Conservation (phyloP, 2,113 vertebrate species). For the Anoplopoma fimbria region DNA sequence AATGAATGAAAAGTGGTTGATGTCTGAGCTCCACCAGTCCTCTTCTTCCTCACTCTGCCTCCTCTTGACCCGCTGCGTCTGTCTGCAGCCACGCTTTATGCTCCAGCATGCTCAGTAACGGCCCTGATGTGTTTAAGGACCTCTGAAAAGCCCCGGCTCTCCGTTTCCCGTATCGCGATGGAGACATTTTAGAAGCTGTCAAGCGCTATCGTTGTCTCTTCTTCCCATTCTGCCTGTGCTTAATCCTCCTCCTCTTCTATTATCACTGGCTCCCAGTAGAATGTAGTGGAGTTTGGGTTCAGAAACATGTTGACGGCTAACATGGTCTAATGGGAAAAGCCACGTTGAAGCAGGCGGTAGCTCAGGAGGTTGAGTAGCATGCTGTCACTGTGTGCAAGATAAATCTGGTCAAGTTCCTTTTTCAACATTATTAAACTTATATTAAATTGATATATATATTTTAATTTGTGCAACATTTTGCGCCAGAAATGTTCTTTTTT, state of each 20-base stretch:
- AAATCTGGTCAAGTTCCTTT: neutral
- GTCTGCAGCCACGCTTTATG: neutral
- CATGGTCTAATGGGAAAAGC: neutral
- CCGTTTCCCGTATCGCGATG: neutral
- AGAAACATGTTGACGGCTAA: neutral
- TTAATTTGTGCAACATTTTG: neutral
- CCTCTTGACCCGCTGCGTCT: constrained; percentile 6
- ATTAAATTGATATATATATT: neutral
- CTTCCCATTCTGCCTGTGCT: neutral
- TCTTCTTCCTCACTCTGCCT: neutral
- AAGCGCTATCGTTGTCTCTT: constrained; percentile 20
- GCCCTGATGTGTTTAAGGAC: constrained; percentile 32
- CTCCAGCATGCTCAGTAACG: neutral
- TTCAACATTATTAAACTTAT: neutral
- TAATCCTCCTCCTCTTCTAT: neutral
- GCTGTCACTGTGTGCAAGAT: neutral
- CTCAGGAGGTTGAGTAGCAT: neutral
- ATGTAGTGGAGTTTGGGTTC: neutral
- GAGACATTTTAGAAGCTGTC: constrained; percentile 20
- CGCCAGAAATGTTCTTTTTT: neutral
- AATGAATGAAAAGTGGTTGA: neutral
- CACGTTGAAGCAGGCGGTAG: neutral
- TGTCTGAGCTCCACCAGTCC: neutral
- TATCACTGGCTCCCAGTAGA: neutral
- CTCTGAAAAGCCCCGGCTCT: neutral